Evolutionary conservation across 2,888 invertebrate species (phyloP).

Genomic region (Acronicta aceris): DNA sequence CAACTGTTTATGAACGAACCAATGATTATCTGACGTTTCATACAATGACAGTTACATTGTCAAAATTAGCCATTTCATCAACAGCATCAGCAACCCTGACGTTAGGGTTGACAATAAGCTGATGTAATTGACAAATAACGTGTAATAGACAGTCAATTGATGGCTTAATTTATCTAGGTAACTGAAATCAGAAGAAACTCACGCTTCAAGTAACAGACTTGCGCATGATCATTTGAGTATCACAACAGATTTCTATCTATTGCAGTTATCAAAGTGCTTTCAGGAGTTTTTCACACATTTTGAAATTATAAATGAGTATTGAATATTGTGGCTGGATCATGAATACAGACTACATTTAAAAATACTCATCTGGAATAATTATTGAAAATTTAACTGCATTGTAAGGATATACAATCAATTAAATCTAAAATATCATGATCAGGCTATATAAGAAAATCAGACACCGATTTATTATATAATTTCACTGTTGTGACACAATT

Average conservation of each 20-base stretch:
- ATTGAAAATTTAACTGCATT: too few relatives aligned
- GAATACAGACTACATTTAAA: too few relatives aligned
- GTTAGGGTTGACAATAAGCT: constrained; percentile 23
- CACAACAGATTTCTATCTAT: background rate
- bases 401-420: too few relatives aligned
- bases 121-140: background rate
- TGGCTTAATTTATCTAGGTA: background rate
- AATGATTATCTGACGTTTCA: constrained; percentile 17
- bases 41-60: constrained; percentile 27
- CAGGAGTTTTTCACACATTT: too few relatives aligned
- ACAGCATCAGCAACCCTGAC: constrained; percentile 6
- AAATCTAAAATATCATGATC: too few relatives aligned
- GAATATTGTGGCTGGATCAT: too few relatives aligned
- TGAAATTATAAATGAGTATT: too few relatives aligned
- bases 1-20: constrained; percentile 19
- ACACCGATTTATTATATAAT: background rate
- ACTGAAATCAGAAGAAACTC: background rate
- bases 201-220: constrained; percentile 2
- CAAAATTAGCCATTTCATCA: constrained; percentile 23
- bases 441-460: too few relatives aligned
- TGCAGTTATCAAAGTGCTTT: too few relatives aligned
- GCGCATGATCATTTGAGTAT: background rate
- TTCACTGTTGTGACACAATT: constrained; percentile 6
- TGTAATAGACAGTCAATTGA: background rate
- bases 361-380: too few relatives aligned